Conservation (phyloP, 1,140 invertebrate species). For the Yoshiicerus persimilis region DNA sequence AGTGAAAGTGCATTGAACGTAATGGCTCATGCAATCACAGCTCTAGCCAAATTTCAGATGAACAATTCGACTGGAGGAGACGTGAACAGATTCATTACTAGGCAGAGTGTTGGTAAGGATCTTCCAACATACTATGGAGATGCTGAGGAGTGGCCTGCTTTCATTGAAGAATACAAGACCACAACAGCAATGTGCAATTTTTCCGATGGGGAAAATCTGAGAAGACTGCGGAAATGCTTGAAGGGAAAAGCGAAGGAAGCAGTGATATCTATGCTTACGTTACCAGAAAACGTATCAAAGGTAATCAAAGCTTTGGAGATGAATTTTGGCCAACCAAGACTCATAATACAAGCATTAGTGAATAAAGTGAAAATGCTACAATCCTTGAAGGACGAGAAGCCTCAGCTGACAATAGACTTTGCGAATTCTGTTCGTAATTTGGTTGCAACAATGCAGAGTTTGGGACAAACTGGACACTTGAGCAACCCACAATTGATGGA, state of each 20-base stretch:
- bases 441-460: background rate
- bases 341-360: background rate
- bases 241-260: background rate
- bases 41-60: too few relatives aligned
- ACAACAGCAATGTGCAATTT: too few relatives aligned
- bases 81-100: too few relatives aligned
- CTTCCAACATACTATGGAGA: too few relatives aligned
- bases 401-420: background rate
- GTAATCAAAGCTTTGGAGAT: background rate
- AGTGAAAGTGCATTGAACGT: too few relatives aligned
- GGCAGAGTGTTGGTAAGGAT: too few relatives aligned
- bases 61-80: too few relatives aligned
- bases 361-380: background rate
- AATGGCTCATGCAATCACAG: too few relatives aligned
- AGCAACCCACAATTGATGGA: background rate
- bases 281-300: background rate
- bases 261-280: background rate
- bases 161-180: too few relatives aligned
- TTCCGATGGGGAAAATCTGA: too few relatives aligned
- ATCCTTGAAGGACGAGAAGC: background rate
- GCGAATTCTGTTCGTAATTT: background rate
- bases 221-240: too few relatives aligned
- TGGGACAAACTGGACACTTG: background rate
- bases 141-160: too few relatives aligned
- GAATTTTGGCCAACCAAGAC: background rate